Conservation (phyloP, 2,797 vertebrate species). For the Tangara arthus region DNA sequence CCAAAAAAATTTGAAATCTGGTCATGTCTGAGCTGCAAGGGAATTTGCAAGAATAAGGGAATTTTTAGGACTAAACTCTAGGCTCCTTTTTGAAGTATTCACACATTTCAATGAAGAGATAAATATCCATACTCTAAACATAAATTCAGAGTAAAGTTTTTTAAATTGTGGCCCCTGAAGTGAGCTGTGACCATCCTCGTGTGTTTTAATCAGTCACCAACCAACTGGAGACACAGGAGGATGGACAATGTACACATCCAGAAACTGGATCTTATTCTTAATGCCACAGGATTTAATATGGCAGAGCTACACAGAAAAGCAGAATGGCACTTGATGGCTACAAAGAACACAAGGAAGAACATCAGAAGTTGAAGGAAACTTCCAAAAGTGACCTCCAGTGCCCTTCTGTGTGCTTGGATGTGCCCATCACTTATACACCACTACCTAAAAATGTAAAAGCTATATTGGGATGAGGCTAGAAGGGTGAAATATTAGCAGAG, state of each 20-base stretch:
- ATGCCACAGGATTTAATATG: background rate
- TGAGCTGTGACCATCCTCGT: background rate
- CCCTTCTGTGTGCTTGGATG: background rate
- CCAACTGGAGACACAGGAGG: background rate
- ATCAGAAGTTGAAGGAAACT: background rate
- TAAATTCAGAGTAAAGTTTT: background rate
- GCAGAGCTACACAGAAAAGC: background rate
- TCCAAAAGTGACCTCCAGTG: background rate
- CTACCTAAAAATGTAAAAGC: background rate
- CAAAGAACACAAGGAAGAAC: background rate
- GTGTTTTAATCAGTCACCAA: background rate
- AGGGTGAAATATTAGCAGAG: constrained; percentile 13
- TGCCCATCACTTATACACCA: background rate
- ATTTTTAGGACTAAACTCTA: background rate
- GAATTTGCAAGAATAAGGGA: background rate
- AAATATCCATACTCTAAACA: background rate
- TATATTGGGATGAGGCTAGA: background rate
- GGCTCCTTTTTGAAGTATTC: background rate
- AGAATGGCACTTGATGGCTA: background rate
- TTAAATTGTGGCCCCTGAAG: background rate
- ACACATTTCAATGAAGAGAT: background rate
- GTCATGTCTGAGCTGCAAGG: background rate
- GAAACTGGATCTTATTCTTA: background rate
- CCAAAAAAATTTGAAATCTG: background rate
- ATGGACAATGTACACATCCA: background rate